Percentiles rank a stretch among this genome's conserved stretches.
Conservation (phyloP, 2,797 vertebrate genomes). For the Anabacerthia variegaticeps region DNA sequence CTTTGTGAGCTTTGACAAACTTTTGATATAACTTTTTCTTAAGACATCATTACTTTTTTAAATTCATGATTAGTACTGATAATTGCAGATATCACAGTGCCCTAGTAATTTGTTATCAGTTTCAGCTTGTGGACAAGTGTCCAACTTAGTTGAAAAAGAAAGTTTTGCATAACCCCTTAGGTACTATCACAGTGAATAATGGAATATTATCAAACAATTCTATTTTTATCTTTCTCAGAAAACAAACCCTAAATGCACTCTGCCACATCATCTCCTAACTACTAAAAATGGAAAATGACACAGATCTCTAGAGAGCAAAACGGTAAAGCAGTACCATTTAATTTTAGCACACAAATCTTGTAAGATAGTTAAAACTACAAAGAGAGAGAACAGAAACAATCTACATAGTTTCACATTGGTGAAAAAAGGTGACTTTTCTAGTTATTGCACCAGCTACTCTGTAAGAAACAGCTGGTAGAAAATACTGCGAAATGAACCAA, state of each 20-base stretch:
- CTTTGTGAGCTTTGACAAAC: background rate
- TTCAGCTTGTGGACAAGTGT: background rate
- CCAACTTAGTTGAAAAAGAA: background rate
- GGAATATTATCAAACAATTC: background rate
- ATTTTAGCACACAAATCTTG: slow-evolving; percentile 20
- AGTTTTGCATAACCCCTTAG: background rate
- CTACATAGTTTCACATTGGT: background rate
- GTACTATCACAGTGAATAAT: background rate
- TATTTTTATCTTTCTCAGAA: background rate
- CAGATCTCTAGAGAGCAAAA: background rate
- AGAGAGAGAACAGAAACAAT: background rate
- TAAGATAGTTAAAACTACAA: background rate
- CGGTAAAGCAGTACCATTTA: background rate
- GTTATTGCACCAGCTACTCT: background rate
- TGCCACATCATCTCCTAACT: background rate
- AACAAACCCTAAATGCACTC: background rate
- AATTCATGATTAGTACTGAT: background rate
- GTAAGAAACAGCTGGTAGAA: background rate
- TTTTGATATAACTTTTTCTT: background rate
- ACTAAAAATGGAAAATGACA: slow-evolving; percentile 38
- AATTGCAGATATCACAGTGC: background rate
- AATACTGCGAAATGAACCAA: background rate
- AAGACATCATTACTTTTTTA: background rate
- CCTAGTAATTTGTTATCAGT: background rate
- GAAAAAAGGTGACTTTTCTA: background rate